A percentile compares a stretch with the other conserved stretches of the same genome.
Evolutionary conservation across 2,797 vertebrate species (phyloP).

Genomic region (Gambelia wislizenii): DNA sequence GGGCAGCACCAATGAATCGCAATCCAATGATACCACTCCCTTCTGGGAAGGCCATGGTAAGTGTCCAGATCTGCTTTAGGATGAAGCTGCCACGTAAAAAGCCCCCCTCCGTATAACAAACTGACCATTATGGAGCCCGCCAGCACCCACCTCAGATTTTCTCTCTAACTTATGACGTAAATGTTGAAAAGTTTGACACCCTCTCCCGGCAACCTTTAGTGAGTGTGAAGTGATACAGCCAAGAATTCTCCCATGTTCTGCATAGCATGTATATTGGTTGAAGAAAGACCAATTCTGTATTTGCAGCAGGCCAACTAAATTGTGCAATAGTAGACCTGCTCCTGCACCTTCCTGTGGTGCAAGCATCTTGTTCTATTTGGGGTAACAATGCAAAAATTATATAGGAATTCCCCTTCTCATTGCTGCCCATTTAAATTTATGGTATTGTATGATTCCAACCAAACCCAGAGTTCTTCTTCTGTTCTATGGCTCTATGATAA

Average conservation of each 20-base stretch:
- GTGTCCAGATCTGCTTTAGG: conserved; percentile 4
- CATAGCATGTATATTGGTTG: background rate
- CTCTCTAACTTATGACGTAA: background rate
- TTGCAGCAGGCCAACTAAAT: background rate
- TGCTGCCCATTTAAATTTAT: too few species aligned
- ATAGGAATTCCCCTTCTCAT: background rate
- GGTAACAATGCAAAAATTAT: background rate
- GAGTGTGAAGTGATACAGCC: background rate
- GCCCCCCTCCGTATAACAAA: background rate
- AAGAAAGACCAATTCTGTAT: background rate
- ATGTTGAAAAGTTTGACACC: background rate
- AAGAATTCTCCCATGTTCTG: background rate
- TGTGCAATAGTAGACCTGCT: background rate
- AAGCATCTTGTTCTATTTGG: background rate
- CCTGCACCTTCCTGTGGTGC: background rate
- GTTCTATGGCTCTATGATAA: background rate
- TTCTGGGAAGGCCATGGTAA: conserved; percentile 89
- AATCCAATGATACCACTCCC: conserved; percentile 86
- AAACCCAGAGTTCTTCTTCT: background rate
- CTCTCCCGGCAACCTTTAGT: background rate
- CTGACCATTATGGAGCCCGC: background rate
- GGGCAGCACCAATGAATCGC: conserved; percentile 79
- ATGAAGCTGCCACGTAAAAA: background rate
- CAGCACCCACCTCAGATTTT: too few species aligned
- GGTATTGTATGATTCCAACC: background rate